Evolutionary conservation across 2,888 invertebrate genomes (phyloP).

Genomic region (Sthenelais limicola): DNA sequence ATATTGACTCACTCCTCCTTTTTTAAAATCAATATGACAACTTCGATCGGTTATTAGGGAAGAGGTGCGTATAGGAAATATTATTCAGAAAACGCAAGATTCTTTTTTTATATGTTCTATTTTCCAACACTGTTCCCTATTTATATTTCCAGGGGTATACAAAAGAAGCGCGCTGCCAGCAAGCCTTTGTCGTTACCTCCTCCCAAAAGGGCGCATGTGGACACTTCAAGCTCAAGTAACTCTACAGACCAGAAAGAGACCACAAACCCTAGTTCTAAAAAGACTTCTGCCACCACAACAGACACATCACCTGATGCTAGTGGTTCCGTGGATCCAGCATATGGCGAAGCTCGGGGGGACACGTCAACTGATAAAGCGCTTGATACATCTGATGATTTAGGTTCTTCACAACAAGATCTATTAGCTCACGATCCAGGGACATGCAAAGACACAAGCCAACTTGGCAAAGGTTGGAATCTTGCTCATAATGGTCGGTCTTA

Average conservation of each 20-base stretch:
- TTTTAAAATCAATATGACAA: too few species aligned
- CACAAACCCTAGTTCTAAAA: not conserved
- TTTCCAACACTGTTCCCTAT: too few species aligned
- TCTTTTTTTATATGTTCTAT: too few species aligned
- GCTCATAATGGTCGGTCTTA: too few species aligned
- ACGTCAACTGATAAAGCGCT: not conserved
- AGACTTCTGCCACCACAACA: not conserved
- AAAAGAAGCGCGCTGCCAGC: not conserved
- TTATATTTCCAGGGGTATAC: too few species aligned
- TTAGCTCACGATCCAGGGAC: slow-evolving; percentile 10
- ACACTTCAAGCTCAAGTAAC: not conserved
- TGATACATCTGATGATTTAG: not conserved
- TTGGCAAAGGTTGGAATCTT: too few species aligned
- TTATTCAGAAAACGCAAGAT: too few species aligned
- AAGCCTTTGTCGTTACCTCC: slow-evolving; percentile 9
- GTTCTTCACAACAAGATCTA: slow-evolving; percentile 15
- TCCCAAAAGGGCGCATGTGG: not conserved
- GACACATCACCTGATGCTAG: slow-evolving; percentile 32
- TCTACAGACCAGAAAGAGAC: too few species aligned
- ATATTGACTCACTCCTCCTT: too few species aligned
- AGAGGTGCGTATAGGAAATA: too few species aligned
- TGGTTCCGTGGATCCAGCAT: not conserved
- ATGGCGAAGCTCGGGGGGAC: not conserved
- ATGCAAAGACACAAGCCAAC: too few species aligned
- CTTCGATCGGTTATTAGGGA: too few species aligned